These are phyloP conservation scores for Gymnoscelis rufifasciata DNA, from an alignment of 2,888 invertebrate species.

Conservation along the genomic window DNA sequence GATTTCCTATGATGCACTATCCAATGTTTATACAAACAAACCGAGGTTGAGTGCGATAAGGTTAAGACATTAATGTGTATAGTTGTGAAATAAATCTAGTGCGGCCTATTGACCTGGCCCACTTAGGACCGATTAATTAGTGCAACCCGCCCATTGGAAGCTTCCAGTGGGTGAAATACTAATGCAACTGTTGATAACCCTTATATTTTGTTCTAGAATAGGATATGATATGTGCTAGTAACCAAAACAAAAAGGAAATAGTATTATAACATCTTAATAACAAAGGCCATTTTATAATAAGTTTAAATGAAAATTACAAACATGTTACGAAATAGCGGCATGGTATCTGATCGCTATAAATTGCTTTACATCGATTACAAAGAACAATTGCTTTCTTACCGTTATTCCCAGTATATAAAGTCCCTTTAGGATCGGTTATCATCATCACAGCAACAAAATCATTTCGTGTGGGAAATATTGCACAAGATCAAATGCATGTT, in stretches of 20 bases:
- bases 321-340: background rate
- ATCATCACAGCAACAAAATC: background rate
- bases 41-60: background rate
- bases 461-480: background rate
- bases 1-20: too few species aligned
- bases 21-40: too few species aligned
- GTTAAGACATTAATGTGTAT: conserved; percentile 6
- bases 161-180: background rate
- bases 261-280: too few species aligned
- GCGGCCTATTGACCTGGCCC: conserved; percentile 12
- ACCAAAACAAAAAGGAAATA: too few species aligned
- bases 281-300: too few species aligned
- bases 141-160: background rate
- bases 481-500: background rate
- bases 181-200: conserved; percentile 1
- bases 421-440: background rate
- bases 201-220: background rate
- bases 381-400: conserved; percentile 24
- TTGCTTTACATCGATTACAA: background rate
- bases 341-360: background rate
- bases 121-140: conserved; percentile 6
- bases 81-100: conserved; percentile 10
- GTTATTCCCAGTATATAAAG: background rate
- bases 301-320: too few species aligned
- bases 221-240: too few species aligned